Percentiles rank a stretch among this genome's conserved stretches.
Conservation (phyloP, 2,888 invertebrate species). For the Tenthredo amoena region DNA sequence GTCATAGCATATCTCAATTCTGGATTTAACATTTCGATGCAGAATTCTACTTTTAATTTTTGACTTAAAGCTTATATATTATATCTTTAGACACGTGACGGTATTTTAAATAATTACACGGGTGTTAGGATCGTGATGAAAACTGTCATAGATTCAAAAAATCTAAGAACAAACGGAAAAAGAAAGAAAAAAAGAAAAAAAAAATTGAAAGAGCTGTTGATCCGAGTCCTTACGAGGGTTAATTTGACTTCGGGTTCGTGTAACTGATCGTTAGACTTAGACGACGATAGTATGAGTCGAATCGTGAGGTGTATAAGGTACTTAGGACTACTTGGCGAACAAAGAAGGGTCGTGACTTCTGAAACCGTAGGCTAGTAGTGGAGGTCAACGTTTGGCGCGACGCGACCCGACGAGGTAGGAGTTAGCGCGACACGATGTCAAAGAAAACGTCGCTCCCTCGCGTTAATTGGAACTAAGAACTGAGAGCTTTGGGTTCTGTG, state of each 20-base stretch:
- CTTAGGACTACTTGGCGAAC: not conserved
- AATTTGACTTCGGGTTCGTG: not conserved
- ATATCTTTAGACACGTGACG: not conserved
- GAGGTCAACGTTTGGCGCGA: conserved; percentile 31
- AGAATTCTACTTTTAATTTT: too few species aligned
- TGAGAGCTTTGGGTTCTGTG: conserved; percentile 13
- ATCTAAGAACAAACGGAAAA: not conserved
- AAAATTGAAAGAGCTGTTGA: not conserved
- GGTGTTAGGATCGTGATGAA: not conserved
- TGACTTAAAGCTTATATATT: not conserved
- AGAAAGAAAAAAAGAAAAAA: not conserved
- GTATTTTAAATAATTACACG: not conserved
- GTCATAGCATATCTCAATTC: not conserved
- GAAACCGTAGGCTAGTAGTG: not conserved
- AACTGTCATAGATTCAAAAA: not conserved
- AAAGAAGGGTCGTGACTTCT: not conserved
- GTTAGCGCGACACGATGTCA: conserved; percentile 6
- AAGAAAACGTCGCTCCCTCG: conserved; percentile 44
- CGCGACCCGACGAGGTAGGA: not conserved
- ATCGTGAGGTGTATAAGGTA: conserved; percentile 4
- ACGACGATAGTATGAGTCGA: not conserved
- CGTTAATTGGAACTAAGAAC: conserved; percentile 50
- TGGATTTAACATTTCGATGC: not conserved
- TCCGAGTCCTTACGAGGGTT: not conserved
- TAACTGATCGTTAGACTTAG: not conserved